Evolutionary conservation across 2,888 invertebrate genomes (phyloP), one percentile per base, ranked within the genome.

Genomic region (Barypeithes pellucidus): DNA sequence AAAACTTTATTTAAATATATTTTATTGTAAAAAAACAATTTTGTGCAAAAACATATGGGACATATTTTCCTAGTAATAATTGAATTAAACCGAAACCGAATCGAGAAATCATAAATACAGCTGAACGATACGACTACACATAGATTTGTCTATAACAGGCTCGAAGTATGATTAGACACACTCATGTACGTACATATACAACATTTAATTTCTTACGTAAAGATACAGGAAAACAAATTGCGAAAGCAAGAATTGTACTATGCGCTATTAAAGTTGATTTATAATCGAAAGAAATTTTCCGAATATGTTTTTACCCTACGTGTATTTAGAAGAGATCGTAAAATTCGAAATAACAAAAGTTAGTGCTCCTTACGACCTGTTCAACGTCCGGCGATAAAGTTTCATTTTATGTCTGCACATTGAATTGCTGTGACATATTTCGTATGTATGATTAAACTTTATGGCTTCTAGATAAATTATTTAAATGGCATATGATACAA

Each of bases 221-320:
- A 33, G 54, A 57, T 29, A 57, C 18, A 33, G 50, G 47, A 29
- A 47, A 63, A 59, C 65, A 65, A 70, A 70, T 65, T 70, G 65
- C 70, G 24, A 63, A 70, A 65, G 57, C 63, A 41, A 60, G 63
- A 70, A 70, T 70, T 70, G 70, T 47, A 62, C 54, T 52, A 62
- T 54, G n/a, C 22, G 62, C 70, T 62, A 70, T 70, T 70, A 70
- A 70, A 57, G 33, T 63, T 70, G 70, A 71, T 71, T 71, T 71
- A 71, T 66, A 71, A 59, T 52, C 61, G 43, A 61, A 63, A 70
- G 45, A 33, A 65, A 62, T 33, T 54, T 57, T 41, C 9, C 22
- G 63, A 65, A 50, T 71, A 59, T 60, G 66, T 60, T 67, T 50
- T 45, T 59, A 47, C 71, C 71, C 66, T 71, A 71, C 66, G 71